A percentile compares a stretch with the other conserved stretches of the same genome.
These are phyloP conservation scores for Saguinus midas DNA, from an alignment of 2,113 vertebrate species.

Conservation along the genomic window DNA sequence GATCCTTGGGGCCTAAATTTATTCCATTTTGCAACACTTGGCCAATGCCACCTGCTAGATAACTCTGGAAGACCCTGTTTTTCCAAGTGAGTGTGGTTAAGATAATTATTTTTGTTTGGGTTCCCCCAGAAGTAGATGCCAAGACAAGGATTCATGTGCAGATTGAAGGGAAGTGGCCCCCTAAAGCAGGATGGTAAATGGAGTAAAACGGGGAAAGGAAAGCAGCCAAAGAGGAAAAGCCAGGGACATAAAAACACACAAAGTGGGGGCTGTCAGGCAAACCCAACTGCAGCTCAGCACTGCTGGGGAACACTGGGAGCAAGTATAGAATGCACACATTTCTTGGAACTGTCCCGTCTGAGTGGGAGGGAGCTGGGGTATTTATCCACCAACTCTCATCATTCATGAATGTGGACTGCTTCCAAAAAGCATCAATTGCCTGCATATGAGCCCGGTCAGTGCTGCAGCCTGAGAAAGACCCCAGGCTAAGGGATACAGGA, in stretches of 20 bases:
- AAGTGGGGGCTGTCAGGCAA: background rate
- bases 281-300: background rate
- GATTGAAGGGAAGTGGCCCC: background rate
- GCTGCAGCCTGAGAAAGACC: background rate
- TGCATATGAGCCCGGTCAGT: background rate
- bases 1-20: background rate
- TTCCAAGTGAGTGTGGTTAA: background rate
- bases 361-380: background rate
- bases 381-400: background rate
- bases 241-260: no score
- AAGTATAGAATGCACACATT: fast-evolving
- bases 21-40: background rate
- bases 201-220: background rate
- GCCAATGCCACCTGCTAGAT: background rate
- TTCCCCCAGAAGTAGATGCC: background rate
- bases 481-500: background rate
- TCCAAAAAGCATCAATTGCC: background rate
- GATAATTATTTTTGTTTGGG: background rate
- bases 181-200: background rate
- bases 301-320: background rate
- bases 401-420: background rate
- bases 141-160: background rate
- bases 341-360: fast-evolving
- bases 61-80: background rate
- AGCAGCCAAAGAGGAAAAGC: no score